A percentile compares a stretch with the other conserved stretches of the same genome.
These are phyloP conservation scores for Aspidiotus rigidus DNA, from an alignment of 2,888 invertebrate genomes.

Conservation along the genomic window DNA sequence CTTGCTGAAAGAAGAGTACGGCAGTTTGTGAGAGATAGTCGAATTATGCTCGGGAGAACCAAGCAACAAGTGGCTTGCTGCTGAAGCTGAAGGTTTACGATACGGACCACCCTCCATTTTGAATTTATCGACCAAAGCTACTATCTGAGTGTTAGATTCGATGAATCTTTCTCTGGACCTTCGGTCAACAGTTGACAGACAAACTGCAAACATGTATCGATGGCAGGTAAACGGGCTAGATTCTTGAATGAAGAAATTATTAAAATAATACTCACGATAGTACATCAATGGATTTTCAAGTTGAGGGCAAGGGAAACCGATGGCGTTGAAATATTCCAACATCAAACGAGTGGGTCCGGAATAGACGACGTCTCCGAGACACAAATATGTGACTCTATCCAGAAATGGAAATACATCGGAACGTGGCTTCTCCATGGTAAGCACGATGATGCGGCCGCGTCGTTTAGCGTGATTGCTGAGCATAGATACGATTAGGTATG, in stretches of 20 bases:
- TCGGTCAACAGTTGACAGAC: slow-evolving; percentile 65
- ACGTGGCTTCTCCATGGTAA: slow-evolving; percentile 83
- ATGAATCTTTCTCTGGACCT: slow-evolving; percentile 81
- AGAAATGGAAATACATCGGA: slow-evolving; percentile 92
- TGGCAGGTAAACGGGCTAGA: too few species aligned
- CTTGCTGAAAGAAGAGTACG: slow-evolving; percentile 62
- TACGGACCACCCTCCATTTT: slow-evolving; percentile 72
- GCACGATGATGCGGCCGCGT: slow-evolving; percentile 77
- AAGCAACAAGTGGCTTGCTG: slow-evolving; percentile 36
- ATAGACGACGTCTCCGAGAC: slow-evolving; percentile 83
- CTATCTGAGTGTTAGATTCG: slow-evolving; percentile 88
- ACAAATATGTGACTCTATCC: slow-evolving; percentile 81
- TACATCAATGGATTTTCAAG: slow-evolving; percentile 97
- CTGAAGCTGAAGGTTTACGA: slow-evolving; percentile 51
- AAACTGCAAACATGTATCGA: slow-evolving; percentile 48
- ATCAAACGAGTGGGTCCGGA: slow-evolving; percentile 85
- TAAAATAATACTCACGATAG: slow-evolving; percentile 60
- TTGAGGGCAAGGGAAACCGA: slow-evolving; percentile 94
- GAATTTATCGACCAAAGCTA: slow-evolving; percentile 82
- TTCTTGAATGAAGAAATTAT: not conserved
- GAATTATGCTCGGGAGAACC: slow-evolving; percentile 41
- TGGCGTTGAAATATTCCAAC: slow-evolving; percentile 86
- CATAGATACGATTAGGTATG: slow-evolving; percentile 89
- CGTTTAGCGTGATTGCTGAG: slow-evolving; percentile 80
- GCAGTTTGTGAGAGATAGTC: slow-evolving; percentile 50